phyloP scores from a whole-genome alignment of 2,888 invertebrate genomes.

The Cephus pulcher region DNA sequence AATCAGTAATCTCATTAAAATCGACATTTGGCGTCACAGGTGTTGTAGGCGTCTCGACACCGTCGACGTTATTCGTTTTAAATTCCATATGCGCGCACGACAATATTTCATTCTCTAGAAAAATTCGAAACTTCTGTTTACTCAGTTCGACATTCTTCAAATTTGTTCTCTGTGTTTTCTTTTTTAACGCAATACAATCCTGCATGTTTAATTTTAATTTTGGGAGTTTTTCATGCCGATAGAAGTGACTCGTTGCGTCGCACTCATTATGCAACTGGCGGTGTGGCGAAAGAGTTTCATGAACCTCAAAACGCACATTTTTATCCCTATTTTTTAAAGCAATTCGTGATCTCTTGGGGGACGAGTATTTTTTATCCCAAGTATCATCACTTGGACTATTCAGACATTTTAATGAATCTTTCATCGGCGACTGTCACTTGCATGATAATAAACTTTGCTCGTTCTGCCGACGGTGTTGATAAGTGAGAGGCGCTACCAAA shows the following conservation, averaged over 20 bases:
- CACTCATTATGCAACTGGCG: conserved; percentile 12
- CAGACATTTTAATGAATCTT: conserved; percentile 3
- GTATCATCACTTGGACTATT: neutral
- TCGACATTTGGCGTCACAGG: conserved; percentile 30
- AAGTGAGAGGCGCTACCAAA: conserved; percentile 73
- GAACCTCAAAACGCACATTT: neutral
- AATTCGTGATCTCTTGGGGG: neutral
- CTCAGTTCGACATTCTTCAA: conserved; percentile 40
- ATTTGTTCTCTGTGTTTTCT: conserved; percentile 32
- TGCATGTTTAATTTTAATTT: conserved; percentile 23
- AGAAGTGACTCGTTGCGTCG: neutral
- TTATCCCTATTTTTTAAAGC: neutral
- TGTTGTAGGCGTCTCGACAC: conserved; percentile 28
- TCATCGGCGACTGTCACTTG: conserved; percentile 50
- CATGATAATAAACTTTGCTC: conserved; percentile 51
- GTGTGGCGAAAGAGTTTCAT: conserved; percentile 8
- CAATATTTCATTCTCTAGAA: conserved; percentile 44
- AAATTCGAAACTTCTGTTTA: conserved; percentile 37
- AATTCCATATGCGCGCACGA: conserved; percentile 33
- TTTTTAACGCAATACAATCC: conserved; percentile 19
- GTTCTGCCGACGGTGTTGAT: conserved; percentile 59
- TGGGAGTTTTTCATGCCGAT: conserved; percentile 14
- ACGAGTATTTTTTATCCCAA: conserved; percentile 9
- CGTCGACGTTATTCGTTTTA: conserved; percentile 13
- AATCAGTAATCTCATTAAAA: conserved; percentile 28